Conservation (phyloP, 2,888 invertebrate species). For the Caenorhabditis sp. region DNA sequence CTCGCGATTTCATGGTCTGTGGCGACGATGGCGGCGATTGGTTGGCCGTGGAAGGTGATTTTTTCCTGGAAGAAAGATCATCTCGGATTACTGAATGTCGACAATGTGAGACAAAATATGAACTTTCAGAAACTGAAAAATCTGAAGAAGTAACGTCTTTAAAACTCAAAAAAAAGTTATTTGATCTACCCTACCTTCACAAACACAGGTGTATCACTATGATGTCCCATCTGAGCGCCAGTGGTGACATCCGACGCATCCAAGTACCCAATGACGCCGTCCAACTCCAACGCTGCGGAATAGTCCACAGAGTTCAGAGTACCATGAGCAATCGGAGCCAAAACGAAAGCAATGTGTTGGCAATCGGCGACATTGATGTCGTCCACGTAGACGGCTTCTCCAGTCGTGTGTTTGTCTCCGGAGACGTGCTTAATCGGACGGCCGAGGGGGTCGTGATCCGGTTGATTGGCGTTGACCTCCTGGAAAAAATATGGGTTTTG, state of each 20-base stretch:
- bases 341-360: slow-evolving; percentile 90
- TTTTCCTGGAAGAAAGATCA: slow-evolving; percentile 84
- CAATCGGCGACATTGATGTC: slow-evolving; percentile 89
- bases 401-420: slow-evolving; percentile 91
- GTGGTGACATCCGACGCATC: slow-evolving; percentile 89
- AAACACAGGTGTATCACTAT: slow-evolving; percentile 91
- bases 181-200: slow-evolving; percentile 86
- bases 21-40: slow-evolving; percentile 83
- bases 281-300: slow-evolving; percentile 87
- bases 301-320: slow-evolving; percentile 86
- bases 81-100: too few species aligned
- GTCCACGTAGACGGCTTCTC: slow-evolving; percentile 94
- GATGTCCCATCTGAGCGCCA: slow-evolving; percentile 88
- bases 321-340: slow-evolving; percentile 85
- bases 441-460: slow-evolving; percentile 88
- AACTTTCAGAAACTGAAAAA: too few species aligned
- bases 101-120: too few species aligned
- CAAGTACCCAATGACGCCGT: slow-evolving; percentile 91
- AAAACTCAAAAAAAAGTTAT: too few species aligned
- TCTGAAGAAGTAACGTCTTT: too few species aligned
- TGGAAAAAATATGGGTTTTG: slow-evolving; percentile 82
- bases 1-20: slow-evolving; percentile 90
- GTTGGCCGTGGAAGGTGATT: slow-evolving; percentile 85
- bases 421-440: slow-evolving; percentile 90
- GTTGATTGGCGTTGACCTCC: slow-evolving; percentile 82